Base-by-base conservation (phyloP, 1,140 invertebrate genomes). In the Papilio polytes region DNA sequence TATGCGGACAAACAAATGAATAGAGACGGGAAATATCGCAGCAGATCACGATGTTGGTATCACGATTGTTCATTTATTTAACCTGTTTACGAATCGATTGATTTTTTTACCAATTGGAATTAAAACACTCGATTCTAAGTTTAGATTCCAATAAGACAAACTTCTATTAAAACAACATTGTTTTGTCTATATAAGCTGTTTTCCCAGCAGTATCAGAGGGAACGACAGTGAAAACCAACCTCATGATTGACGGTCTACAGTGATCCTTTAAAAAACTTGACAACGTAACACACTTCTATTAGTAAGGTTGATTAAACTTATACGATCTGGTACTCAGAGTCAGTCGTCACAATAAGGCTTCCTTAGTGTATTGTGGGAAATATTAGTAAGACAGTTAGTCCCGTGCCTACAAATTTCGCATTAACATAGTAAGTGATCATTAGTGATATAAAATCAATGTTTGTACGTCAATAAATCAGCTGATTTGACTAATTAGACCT, bases 401-500 rank as follows among this genome's bases (percentile, higher is more conserved):
- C 20, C 53, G 53, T 56, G 53, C 31, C 31, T 36, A 18, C 59
- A 22, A 26, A 63, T 56, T 56, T 56, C 20, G 22, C 20, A 26
- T 13, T 63, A 63, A 63, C 59, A 26, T 63, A 63, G 59, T 63
- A 26, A 63, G 3, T 26, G 59, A 3, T 63, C 59, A 63, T 63
- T 63, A 63, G 59, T 18, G 31, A 63, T 26, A 63, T 22, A 63
- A 63, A 63, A 3, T 26, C 20, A 13, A 63, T 26, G 59, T 26
- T 63, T 63, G 59, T 26, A 63, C 59, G 59, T 18, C 6, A 12
- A 1, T 63, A 63, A 63, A 63, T 63, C 10, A 63, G 10, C 59
- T 26, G 59, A 63, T 63, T 63, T 26, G 59, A 13, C 31, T 63
- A 22, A 63, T 63, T 63, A 63, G 59, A 63, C 20, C 59, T 63